A percentile compares a stretch with the other conserved stretches of the same genome.
These are phyloP conservation scores for Drosophila gaucha DNA, from an alignment of 2,888 invertebrate genomes.

Conservation along the genomic window DNA sequence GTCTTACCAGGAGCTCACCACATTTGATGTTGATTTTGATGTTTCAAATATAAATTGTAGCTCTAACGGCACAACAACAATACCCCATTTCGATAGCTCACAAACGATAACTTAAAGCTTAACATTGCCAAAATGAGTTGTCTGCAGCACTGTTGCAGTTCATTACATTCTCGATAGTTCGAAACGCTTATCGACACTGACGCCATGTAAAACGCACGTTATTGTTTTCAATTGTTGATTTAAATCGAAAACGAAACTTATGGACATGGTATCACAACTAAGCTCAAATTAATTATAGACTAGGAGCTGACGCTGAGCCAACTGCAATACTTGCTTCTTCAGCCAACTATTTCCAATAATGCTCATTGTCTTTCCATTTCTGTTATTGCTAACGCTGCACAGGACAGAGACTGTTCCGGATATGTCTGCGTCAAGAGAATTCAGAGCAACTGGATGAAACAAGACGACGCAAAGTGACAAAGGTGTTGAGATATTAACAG, in stretches of 20 bases:
- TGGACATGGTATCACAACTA: neutral
- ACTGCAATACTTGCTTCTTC: neutral
- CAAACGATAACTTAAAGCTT: neutral
- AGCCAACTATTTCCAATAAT: neutral
- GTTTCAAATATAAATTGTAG: constrained; percentile 14
- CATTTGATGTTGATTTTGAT: neutral
- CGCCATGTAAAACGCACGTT: neutral
- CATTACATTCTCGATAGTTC: neutral
- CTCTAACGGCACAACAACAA: neutral
- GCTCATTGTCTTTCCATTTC: neutral
- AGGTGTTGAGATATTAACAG: constrained; percentile 21
- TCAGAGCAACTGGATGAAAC: constrained; percentile 42
- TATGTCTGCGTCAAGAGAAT: constrained; percentile 29
- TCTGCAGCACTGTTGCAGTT: neutral
- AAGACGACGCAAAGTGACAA: constrained; percentile 34
- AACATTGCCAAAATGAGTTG: neutral
- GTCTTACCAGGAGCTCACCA: neutral
- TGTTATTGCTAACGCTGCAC: constrained; percentile 6
- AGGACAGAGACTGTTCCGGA: constrained; percentile 21
- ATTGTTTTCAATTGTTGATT: neutral
- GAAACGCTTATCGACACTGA: neutral
- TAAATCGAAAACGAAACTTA: neutral
- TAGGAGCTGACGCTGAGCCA: no score
- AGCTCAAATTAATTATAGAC: no score
- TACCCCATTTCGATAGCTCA: neutral